Conservation (phyloP, 1,140 invertebrate species). For the Chironomus tepperi region DNA sequence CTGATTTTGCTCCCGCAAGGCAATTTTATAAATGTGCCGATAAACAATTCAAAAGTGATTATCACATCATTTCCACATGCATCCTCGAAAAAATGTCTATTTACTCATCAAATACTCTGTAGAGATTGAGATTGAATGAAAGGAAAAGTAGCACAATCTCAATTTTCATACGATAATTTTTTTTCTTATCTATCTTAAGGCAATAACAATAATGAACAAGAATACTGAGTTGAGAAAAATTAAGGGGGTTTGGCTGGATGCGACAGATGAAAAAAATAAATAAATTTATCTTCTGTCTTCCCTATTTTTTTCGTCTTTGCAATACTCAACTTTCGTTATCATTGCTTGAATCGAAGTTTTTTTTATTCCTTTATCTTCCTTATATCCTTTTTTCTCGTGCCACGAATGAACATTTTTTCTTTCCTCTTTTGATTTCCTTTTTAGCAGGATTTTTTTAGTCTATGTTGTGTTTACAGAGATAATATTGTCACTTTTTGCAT, state of each 20-base stretch:
- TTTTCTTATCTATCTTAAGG: neutral
- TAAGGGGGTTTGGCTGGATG: neutral
- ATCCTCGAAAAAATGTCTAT: neutral
- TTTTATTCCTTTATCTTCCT: neutral
- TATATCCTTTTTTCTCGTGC: no score
- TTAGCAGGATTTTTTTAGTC: no score
- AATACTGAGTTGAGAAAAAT: neutral
- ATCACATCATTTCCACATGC: slow-evolving; percentile 2
- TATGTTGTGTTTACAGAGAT: no score
- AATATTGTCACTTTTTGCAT: no score
- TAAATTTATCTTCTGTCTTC: no score
- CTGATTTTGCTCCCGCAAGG: neutral
- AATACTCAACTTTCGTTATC: no score
- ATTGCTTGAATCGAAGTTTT: neutral
- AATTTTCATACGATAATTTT: neutral
- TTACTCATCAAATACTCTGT: neutral
- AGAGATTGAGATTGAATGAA: neutral
- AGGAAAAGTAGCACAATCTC: neutral
- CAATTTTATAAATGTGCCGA: neutral
- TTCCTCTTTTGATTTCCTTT: no score
- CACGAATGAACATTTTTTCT: no score
- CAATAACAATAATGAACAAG: neutral
- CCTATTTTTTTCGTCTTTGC: no score
- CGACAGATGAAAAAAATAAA: neutral
- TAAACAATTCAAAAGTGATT: slow-evolving; percentile 17